A percentile compares a stretch with the other conserved stretches of the same genome.
phyloP scores from a whole-genome alignment of 2,888 invertebrate genomes.

The Desoria tigrina region DNA sequence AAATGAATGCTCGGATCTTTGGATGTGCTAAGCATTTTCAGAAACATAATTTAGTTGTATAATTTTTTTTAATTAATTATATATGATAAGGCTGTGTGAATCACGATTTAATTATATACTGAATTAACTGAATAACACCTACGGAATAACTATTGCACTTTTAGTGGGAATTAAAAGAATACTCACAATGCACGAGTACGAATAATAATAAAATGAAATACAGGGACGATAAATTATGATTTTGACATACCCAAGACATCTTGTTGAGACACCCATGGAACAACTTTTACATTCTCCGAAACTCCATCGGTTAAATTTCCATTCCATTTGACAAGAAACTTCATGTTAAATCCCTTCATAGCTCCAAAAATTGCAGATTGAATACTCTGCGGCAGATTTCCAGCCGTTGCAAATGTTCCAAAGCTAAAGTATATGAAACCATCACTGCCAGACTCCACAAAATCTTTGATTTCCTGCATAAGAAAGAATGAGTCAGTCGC shows the following conservation, averaged over 20 bases:
- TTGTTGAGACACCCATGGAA: conserved; percentile 43
- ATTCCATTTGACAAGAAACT: conserved; percentile 45
- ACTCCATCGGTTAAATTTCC: conserved; percentile 23
- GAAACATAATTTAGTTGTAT: no score
- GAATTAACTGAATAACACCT: no score
- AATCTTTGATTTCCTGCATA: conserved; percentile 14
- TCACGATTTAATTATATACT: no score
- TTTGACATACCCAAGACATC: conserved; percentile 47
- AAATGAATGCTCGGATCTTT: conserved; percentile 38
- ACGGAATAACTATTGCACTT: no score
- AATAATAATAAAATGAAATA: no score
- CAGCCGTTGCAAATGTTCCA: conserved; percentile 57
- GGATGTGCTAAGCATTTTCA: conserved; percentile 24
- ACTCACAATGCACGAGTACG: no score
- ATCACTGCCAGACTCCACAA: conserved; percentile 29
- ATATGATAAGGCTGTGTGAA: no score
- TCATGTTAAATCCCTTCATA: conserved; percentile 57
- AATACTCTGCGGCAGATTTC: conserved; percentile 74
- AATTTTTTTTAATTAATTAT: no score
- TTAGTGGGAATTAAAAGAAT: no score
- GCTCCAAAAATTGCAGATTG: conserved; percentile 71
- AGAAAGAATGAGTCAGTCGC: no score
- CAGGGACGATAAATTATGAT: no score
- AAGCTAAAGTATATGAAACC: conserved; percentile 49
- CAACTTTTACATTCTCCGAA: conserved; percentile 35